Evolutionary conservation across 2,113 vertebrate genomes (phyloP).

Genomic region (Pycnonotus jocosus): DNA sequence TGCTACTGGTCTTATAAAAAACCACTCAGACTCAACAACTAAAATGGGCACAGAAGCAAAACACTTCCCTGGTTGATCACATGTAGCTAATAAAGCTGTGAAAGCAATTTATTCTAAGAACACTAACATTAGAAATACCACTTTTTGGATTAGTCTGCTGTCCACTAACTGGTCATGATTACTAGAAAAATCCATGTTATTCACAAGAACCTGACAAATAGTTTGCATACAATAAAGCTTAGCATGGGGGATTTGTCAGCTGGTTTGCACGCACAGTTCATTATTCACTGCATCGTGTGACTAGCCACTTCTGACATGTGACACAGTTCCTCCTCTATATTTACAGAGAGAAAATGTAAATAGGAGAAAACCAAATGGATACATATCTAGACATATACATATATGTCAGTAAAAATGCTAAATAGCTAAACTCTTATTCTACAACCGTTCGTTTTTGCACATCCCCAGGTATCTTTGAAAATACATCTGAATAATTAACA

Average conservation of each 20-base stretch:
- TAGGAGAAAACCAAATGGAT: not conserved
- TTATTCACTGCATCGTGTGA: not conserved
- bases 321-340: not conserved
- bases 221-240: conserved; percentile 44
- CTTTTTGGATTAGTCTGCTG: not conserved
- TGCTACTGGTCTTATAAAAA: not conserved
- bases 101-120: not conserved
- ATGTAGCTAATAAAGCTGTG: not conserved
- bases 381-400: not conserved
- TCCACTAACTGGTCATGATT: not conserved
- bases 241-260: not conserved
- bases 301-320: not conserved
- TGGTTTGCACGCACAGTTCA: not conserved
- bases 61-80: not conserved
- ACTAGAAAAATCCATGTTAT: not conserved
- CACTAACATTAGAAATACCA: not conserved
- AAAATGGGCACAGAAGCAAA: not conserved
- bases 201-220: conserved; percentile 25
- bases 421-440: not conserved
- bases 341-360: not conserved
- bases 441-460: not conserved
- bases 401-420: not conserved
- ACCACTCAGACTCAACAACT: not conserved
- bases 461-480: conserved; percentile 1
- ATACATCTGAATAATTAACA: conserved; percentile 38